Evolutionary conservation across 2,888 invertebrate genomes (phyloP).

Genomic region (Buathra laborator): DNA sequence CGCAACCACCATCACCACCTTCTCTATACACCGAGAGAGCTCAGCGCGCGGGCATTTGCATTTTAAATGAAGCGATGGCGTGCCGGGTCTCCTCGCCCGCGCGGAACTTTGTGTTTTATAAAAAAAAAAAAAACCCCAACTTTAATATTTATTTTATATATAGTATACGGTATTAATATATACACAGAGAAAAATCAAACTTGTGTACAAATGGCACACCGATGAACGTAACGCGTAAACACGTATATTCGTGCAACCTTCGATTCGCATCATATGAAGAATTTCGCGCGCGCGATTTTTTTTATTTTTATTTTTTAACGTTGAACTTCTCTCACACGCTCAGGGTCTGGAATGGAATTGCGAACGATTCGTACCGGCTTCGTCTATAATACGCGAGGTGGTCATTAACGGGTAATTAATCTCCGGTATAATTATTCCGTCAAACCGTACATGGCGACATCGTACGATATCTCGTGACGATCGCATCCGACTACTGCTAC

Average conservation of each 20-base stretch:
- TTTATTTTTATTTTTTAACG: neutral
- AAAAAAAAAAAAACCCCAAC: slow-evolving; percentile 71
- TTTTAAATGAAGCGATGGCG: slow-evolving; percentile 85
- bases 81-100: slow-evolving; percentile 76
- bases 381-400: slow-evolving; percentile 29
- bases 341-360: neutral
- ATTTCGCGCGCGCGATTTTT: slow-evolving; percentile 28
- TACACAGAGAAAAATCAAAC: neutral
- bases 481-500: neutral
- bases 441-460: slow-evolving; percentile 59
- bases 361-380: slow-evolving; percentile 29
- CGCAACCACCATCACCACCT: slow-evolving; percentile 66
- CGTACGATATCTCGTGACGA: slow-evolving; percentile 30
- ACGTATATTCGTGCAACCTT: slow-evolving; percentile 20
- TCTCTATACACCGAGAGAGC: slow-evolving; percentile 50
- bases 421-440: slow-evolving; percentile 64
- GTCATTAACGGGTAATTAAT: slow-evolving; percentile 64
- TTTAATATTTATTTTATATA: slow-evolving; percentile 80
- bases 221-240: neutral
- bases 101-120: slow-evolving; percentile 83
- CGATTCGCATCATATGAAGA: slow-evolving; percentile 31
- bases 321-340: neutral
- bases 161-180: slow-evolving; percentile 15
- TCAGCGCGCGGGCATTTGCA: slow-evolving; percentile 81
- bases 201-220: neutral